Evolutionary conservation across 2,888 invertebrate species (phyloP).

Genomic region (Synergus laeviventris): DNA sequence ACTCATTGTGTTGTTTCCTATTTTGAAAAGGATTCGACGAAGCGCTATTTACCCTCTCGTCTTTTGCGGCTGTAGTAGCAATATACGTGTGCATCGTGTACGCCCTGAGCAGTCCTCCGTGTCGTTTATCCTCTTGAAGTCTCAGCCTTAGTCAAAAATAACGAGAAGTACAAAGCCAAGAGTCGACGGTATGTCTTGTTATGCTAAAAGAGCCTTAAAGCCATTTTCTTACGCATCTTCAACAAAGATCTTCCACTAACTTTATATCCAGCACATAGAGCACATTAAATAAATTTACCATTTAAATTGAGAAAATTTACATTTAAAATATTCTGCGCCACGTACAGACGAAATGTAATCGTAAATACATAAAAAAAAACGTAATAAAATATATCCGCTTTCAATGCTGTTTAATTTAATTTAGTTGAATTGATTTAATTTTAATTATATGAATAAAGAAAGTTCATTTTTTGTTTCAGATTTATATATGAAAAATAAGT

Average conservation of each 20-base stretch:
- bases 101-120: constrained; percentile 62
- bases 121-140: constrained; percentile 49
- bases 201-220: constrained; percentile 31
- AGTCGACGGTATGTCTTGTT: constrained; percentile 21
- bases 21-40: constrained; percentile 61
- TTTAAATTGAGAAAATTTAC: not conserved
- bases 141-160: constrained; percentile 41
- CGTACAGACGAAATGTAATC: not conserved
- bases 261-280: not conserved
- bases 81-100: constrained; percentile 65
- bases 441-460: too few species aligned
- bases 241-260: constrained; percentile 2
- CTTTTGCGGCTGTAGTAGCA: constrained; percentile 63
- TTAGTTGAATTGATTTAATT: too few species aligned
- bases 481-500: too few species aligned
- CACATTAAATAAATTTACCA: not conserved
- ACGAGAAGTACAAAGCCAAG: constrained; percentile 5
- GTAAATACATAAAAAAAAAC: not conserved
- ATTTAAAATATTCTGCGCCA: not conserved
- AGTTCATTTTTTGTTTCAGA: too few species aligned
- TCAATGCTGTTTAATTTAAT: too few species aligned
- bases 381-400: not conserved
- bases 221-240: not conserved
- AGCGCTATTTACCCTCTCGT: constrained; percentile 64
- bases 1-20: not conserved